Percentiles rank a stretch among this genome's conserved stretches.
Evolutionary conservation across 1,140 invertebrate species (phyloP).

Genomic region (Cherax quadricarinatus): DNA sequence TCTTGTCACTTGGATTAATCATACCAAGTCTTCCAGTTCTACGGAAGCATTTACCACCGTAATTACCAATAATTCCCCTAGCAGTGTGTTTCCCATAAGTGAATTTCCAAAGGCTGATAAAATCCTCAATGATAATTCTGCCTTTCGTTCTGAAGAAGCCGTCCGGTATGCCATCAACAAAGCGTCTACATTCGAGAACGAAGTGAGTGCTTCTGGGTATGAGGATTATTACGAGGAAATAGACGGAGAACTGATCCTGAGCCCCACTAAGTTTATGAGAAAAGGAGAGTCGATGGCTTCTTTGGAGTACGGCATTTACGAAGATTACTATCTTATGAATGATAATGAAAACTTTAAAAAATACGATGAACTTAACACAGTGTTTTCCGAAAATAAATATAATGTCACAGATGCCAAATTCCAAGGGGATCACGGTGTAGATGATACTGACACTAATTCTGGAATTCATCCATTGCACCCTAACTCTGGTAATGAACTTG

Average conservation of each 20-base stretch:
- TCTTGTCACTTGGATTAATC: too few species aligned
- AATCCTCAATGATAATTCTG: too few species aligned
- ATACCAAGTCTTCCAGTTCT: not conserved
- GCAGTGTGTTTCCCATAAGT: too few species aligned
- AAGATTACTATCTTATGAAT: not conserved
- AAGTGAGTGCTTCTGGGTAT: not conserved
- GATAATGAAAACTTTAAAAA: not conserved
- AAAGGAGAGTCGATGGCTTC: not conserved
- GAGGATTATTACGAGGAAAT: slow-evolving; percentile 54
- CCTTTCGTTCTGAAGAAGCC: too few species aligned
- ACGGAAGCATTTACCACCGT: not conserved
- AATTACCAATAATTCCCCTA: too few species aligned
- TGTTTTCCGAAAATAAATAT: too few species aligned
- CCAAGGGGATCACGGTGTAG: not conserved
- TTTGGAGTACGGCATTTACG: not conserved
- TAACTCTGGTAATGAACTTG: not conserved
- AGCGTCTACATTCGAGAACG: not conserved
- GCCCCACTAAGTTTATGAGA: slow-evolving; percentile 38
- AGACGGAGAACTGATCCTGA: slow-evolving; percentile 41
- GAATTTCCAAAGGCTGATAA: too few species aligned
- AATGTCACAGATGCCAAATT: too few species aligned
- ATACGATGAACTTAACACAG: too few species aligned
- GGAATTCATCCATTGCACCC: not conserved
- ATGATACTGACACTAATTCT: not conserved
- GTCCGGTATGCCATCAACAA: too few species aligned